Evolutionary conservation across 1,140 invertebrate genomes (phyloP), one percentile per base, ranked within the genome.

Genomic region (Mactra quadrangularis): DNA sequence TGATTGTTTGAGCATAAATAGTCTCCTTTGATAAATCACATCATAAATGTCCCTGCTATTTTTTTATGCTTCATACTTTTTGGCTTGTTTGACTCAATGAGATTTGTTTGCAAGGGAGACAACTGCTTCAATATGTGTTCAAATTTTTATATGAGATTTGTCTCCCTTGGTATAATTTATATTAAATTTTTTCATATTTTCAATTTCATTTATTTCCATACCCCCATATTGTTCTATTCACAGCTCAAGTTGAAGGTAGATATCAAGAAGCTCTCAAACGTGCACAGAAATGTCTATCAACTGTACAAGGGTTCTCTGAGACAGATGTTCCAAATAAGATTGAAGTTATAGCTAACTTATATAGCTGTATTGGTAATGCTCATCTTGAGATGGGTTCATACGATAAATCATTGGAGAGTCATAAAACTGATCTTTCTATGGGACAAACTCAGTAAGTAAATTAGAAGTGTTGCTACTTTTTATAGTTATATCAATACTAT

Each of bases 361-460:
- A 93, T 86, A 92, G 91, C 59, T 92, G 87, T 84, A 89, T 93
- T 50, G 93, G 93, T n/a, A 93, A 93, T 83, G 90, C 92, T 47
- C 89, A 91, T 85, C 84, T 93, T 6, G 92, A 93, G 79, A 55
- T 93, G 84, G 90, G 86, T 22, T 76, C 90, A 17, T 93, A 90
- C 77, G 87, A 90, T n/a, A 91, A 91, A 52, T 87, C 93, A 11
- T 86, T 90, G 47, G 71, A 89, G 38, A 85, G 90, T 81, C 90
- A 92, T 64, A 70, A 90, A 41, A 85, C 84, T 53, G 93, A 93
- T 79, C 84, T 90, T 6, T 74, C 87, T 38, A 86, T 92, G 31
- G 91, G 92, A 60, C 86, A 91, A 47, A 70, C 87, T 82, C 78
- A 86, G 92, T 92, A 78, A 89, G 90, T 87, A 11, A 27, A 60